These are phyloP conservation scores for Arge pagana DNA, from an alignment of 2,888 invertebrate genomes.

Conservation along the genomic window DNA sequence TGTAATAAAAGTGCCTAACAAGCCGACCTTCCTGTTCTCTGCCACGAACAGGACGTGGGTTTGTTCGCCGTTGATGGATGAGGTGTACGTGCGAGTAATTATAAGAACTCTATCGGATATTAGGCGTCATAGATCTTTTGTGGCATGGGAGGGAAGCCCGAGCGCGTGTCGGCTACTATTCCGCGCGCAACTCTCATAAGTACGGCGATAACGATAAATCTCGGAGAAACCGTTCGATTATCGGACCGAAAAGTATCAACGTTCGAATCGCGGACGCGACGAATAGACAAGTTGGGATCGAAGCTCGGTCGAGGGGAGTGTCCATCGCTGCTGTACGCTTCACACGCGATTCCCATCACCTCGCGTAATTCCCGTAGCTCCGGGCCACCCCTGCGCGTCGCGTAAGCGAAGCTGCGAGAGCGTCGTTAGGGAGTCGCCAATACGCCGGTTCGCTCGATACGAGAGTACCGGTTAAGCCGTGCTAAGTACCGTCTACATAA, in stretches of 20 bases:
- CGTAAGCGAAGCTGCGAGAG: no score
- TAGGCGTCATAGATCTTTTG: slow-evolving; percentile 17
- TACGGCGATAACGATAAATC: no score
- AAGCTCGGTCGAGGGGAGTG: no score
- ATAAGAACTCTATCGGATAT: slow-evolving; percentile 20
- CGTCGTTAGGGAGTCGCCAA: slow-evolving; percentile 52
- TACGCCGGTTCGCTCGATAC: slow-evolving; percentile 36
- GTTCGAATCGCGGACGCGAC: no score
- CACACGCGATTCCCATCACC: no score
- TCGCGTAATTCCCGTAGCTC: no score
- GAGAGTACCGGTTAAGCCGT: slow-evolving; percentile 17
- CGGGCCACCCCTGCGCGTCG: no score
- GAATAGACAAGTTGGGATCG: no score
- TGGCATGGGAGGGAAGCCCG: no score
- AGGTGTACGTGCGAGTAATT: slow-evolving; percentile 17
- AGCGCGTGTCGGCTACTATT: neutral
- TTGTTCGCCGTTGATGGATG: slow-evolving; percentile 17
- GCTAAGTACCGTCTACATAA: slow-evolving; percentile 27
- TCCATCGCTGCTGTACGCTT: no score
- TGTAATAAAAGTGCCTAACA: slow-evolving; percentile 20
- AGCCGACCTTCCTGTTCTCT: slow-evolving; percentile 17
- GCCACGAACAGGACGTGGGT: slow-evolving; percentile 18
- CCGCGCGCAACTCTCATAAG: slow-evolving; percentile 25
- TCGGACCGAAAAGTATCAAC: no score
- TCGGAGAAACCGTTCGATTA: no score